phyloP scores from a whole-genome alignment of 2,888 invertebrate species.

The Ophion slaviceki region DNA sequence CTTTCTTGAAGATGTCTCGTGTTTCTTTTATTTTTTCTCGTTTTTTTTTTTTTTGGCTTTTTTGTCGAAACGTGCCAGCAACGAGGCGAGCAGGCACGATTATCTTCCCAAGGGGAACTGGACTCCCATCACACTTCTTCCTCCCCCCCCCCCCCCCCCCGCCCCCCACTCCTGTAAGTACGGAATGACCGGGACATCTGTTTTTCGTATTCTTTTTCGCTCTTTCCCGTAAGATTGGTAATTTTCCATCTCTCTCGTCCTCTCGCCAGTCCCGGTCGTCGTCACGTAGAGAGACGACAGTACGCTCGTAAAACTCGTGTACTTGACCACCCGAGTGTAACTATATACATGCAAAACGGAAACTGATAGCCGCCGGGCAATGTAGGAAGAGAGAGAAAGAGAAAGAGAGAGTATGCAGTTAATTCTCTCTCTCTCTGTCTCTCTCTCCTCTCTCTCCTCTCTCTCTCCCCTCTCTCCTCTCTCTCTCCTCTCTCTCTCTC shows the following conservation, averaged over 20 bases:
- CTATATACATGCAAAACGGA: constrained; percentile 62
- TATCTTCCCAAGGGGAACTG: constrained; percentile 22
- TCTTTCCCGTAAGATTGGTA: not conserved
- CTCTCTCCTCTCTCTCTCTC: too few relatives aligned
- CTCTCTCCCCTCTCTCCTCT: too few relatives aligned
- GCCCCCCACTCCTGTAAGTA: not conserved
- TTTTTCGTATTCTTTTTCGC: constrained; percentile 17
- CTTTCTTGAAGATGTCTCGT: constrained; percentile 54
- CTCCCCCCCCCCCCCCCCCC: not conserved
- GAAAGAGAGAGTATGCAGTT: not conserved
- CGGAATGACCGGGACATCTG: not conserved
- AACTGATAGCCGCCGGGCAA: constrained; percentile 60
- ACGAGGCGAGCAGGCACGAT: constrained; percentile 33
- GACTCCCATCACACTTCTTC: constrained; percentile 47
- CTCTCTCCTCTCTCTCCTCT: too few relatives aligned
- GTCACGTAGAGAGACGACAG: not conserved
- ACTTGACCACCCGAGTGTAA: constrained; percentile 40
- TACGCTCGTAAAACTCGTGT: constrained; percentile 57
- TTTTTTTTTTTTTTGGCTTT: constrained; percentile 24
- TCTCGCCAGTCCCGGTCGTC: constrained; percentile 3
- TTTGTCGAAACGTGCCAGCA: constrained; percentile 52
- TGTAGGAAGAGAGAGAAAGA: not conserved
- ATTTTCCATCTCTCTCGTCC: constrained; percentile 30
- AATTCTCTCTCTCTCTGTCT: too few relatives aligned
- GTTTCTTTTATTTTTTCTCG: constrained; percentile 18